A percentile compares a stretch with the other conserved stretches of the same genome.
Conservation (phyloP, 2,888 invertebrate genomes). For the Pachymerium ferrugineum region DNA sequence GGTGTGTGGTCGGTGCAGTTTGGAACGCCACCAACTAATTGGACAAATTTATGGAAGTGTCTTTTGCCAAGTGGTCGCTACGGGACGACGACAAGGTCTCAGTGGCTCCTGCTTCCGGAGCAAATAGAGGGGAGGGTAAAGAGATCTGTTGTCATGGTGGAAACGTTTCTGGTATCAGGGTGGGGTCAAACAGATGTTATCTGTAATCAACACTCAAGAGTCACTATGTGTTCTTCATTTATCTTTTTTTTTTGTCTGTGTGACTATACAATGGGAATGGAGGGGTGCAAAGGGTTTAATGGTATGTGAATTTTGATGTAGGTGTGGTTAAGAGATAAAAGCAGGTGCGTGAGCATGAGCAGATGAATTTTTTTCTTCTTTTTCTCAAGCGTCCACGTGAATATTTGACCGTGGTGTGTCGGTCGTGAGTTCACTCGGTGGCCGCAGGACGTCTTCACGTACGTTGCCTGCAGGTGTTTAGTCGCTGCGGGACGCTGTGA, state of each 20-base stretch:
- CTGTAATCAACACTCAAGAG: conserved; percentile 19
- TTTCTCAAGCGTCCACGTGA: not conserved
- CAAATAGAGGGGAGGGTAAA: not conserved
- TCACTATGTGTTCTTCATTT: conserved; percentile 5
- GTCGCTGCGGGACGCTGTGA: conserved; percentile 23
- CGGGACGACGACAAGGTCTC: conserved; percentile 19
- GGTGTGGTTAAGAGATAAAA: not conserved
- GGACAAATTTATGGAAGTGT: conserved; percentile 30
- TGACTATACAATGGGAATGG: not conserved
- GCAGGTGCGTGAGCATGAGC: not conserved
- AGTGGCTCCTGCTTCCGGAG: conserved; percentile 17
- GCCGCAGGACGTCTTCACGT: conserved; percentile 25
- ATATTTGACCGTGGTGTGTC: conserved; percentile 11
- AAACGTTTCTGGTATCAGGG: conserved; percentile 16
- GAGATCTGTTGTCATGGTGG: conserved; percentile 9
- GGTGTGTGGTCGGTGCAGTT: conserved; percentile 26
- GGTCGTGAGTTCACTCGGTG: conserved; percentile 18
- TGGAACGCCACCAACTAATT: conserved; percentile 28
- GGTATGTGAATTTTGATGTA: not conserved
- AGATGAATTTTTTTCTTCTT: not conserved
- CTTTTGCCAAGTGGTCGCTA: conserved; percentile 19
- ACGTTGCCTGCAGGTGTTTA: conserved; percentile 28
- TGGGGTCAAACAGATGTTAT: conserved; percentile 27
- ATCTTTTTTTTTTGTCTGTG: not conserved
- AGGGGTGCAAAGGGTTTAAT: not conserved